Percentiles rank a stretch among this genome's conserved stretches.
phyloP scores from a whole-genome alignment of 2,113 vertebrate species.

The Oryzias melastigma region DNA sequence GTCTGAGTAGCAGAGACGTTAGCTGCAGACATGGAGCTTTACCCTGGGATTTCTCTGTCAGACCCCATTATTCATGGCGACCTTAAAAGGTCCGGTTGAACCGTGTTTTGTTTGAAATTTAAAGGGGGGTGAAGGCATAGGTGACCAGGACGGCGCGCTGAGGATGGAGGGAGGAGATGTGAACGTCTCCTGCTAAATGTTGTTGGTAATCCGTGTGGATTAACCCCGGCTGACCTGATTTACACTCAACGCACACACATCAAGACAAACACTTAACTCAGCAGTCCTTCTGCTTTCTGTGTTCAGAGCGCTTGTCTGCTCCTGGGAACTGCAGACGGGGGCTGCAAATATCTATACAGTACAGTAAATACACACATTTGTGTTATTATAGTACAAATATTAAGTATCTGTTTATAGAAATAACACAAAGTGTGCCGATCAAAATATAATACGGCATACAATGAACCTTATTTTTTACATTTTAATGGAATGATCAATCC shows the following conservation, averaged over 20 bases:
- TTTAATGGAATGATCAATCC: background rate
- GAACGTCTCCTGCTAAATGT: constrained; percentile 72
- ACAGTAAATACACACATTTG: background rate
- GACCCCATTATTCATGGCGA: constrained; percentile 57
- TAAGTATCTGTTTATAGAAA: background rate
- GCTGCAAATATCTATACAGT: constrained; percentile 5
- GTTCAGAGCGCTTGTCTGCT: constrained; percentile 21
- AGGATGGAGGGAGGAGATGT: constrained; percentile 44
- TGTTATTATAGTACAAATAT: no score
- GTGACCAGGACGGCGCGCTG: constrained; percentile 19
- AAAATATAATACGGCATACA: background rate
- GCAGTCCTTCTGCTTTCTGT: constrained; percentile 29
- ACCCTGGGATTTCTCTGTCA: constrained; percentile 71
- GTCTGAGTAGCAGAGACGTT: constrained; percentile 7
- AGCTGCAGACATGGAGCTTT: constrained; percentile 44
- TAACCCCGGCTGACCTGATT: constrained; percentile 75
- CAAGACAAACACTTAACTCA: constrained; percentile 41
- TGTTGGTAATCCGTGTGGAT: constrained; percentile 71
- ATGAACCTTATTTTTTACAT: no score
- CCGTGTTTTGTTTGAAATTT: constrained; percentile 39
- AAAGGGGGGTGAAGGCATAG: constrained; percentile 27
- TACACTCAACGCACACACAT: constrained; percentile 49
- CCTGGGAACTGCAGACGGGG: constrained; percentile 16
- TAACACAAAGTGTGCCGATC: background rate
- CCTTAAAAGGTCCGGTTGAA: constrained; percentile 52